Base-by-base conservation (phyloP, 1,140 invertebrate genomes). In the Leptonema lineaticorne region DNA sequence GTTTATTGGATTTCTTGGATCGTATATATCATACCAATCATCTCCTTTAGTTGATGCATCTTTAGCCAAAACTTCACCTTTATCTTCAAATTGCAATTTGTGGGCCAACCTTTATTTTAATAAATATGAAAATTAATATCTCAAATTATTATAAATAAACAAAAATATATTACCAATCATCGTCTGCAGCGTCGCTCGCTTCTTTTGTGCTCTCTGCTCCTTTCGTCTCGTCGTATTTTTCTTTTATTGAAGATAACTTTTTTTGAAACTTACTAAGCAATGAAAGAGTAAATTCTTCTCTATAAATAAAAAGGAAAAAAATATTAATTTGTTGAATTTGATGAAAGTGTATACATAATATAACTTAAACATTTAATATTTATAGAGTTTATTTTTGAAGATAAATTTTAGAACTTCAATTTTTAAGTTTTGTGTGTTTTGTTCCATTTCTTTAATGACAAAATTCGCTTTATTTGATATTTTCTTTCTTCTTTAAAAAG, bases 21-120 rank as follows among this genome's bases (percentile, higher is more conserved):
- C 96, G 75, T 91, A 92, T 66, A 97, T 94, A 75, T 97, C 94
- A 78, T 96, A 99, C 92, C 96, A 96, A 77, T 98, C 95, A 74
- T 95, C 91, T 63, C 89, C 86, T 77, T 95, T 95, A 3, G 89
- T 92, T 74, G 94, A 98, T 0, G 97, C 97, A 85, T 99, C 97
- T 77, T 96, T 95, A 0, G 97, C 97, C 60, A 96, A 81, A 16
- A 94, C 88, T 0, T 89, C 86, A 0, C 81, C 83, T 68, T 88
- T 86, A 8, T 91, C 88, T 70, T 94, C 90, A 76, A 94, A 95
- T 11, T 86, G 82, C 9, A 99, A 81, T 33, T 86, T 86, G 76
- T 96, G 93, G 3, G 84, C 83, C 76, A 97, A 82, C 95, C 88
- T 89, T n/a, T n/a, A 6, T 33, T 1, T 70, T 16, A 18, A 24